phyloP scores from a whole-genome alignment of 2,888 invertebrate genomes.

The Apotomis turbidana region DNA sequence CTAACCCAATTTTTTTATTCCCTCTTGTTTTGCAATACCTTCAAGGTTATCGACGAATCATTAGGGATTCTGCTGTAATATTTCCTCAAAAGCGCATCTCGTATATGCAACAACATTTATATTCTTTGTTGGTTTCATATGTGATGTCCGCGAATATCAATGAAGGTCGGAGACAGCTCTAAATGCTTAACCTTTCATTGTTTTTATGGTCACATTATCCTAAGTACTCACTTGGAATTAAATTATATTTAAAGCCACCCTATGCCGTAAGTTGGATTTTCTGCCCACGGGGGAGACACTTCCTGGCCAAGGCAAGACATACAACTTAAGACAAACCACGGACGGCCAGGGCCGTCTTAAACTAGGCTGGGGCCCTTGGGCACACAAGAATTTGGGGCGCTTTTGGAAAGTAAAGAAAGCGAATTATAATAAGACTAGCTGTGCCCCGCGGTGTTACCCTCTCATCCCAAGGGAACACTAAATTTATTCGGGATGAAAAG shows the following conservation, averaged over 20 bases:
- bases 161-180: constrained; percentile 15
- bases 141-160: constrained; percentile 11
- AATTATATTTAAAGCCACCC: neutral
- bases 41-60: constrained; percentile 12
- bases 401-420: no score
- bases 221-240: neutral
- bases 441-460: no score
- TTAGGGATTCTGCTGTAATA: neutral
- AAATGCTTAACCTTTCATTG: constrained; percentile 19
- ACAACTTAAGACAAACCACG: no score
- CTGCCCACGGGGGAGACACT: no score
- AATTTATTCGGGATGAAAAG: no score
- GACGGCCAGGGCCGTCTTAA: no score
- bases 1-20: neutral
- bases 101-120: constrained; percentile 8
- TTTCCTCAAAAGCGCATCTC: constrained; percentile 10
- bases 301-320: no score
- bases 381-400: no score
- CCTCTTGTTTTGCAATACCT: neutral
- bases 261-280: neutral
- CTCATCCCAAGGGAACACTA: no score
- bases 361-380: no score
- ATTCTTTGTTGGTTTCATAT: constrained; percentile 7
- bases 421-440: no score
- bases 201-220: neutral